phyloP scores from a whole-genome alignment of 2,797 vertebrate genomes.

The Leptoclinus maculatus region DNA sequence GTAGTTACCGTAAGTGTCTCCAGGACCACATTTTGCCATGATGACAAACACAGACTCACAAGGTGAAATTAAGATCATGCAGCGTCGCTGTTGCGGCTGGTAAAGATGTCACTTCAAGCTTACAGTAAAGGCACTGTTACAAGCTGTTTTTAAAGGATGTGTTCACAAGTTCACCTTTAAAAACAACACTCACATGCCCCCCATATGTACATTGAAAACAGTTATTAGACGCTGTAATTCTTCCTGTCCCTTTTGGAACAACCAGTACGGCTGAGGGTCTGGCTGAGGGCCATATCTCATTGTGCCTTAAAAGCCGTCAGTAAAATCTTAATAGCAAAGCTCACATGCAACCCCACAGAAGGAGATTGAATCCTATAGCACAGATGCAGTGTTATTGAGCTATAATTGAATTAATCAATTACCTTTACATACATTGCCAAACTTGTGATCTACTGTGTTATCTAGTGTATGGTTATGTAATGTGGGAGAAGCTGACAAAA shows the following conservation, averaged over 20 bases:
- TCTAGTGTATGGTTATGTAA: conserved; percentile 32
- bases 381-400: not conserved
- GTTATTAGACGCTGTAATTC: not conserved
- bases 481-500: conserved; percentile 26
- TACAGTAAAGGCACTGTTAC: not conserved
- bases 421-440: not conserved
- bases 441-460: conserved; percentile 24
- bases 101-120: not conserved
- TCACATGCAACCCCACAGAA: not conserved
- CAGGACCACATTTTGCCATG: conserved; percentile 6
- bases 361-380: conserved; percentile 4
- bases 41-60: not conserved
- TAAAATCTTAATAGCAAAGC: conserved; percentile 32
- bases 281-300: not conserved
- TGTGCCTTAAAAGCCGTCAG: conserved; percentile 12
- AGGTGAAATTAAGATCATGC: not conserved
- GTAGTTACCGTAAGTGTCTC: not conserved
- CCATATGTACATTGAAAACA: not conserved
- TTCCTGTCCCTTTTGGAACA: conserved; percentile 1
- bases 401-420: not conserved
- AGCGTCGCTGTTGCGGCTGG: not conserved
- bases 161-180: not conserved
- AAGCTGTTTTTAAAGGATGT: not conserved
- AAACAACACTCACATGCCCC: not conserved
- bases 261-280: not conserved